These are phyloP conservation scores for Rattus rattus DNA, from an alignment of 2,113 vertebrate species.

Conservation along the genomic window DNA sequence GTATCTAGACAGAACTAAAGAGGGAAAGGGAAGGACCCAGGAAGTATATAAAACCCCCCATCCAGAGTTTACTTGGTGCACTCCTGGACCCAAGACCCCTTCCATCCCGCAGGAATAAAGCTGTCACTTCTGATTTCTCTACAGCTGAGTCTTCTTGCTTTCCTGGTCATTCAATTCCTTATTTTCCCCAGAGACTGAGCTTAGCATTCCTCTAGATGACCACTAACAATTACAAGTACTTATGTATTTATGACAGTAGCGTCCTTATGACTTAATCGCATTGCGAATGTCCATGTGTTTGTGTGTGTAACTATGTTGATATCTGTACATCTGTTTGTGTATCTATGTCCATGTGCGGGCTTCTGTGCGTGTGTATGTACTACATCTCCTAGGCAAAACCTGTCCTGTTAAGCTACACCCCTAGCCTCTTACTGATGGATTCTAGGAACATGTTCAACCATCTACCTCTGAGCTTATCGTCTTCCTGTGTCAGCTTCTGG, in stretches of 20 bases:
- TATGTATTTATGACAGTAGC: neutral
- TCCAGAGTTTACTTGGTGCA: neutral
- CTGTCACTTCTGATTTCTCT: neutral
- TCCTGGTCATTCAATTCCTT: neutral
- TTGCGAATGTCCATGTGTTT: neutral
- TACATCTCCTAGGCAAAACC: too few relatives aligned
- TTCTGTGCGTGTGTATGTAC: neutral
- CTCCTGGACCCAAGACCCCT: neutral
- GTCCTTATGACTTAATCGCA: neutral
- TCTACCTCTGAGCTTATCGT: neutral
- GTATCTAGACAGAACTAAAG: neutral
- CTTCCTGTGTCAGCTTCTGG: neutral
- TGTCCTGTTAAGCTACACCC: too few relatives aligned
- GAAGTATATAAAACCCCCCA: neutral
- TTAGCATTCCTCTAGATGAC: neutral
- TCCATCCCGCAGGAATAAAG: neutral
- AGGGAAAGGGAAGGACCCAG: neutral
- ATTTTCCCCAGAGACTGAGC: neutral
- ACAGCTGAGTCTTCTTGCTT: neutral
- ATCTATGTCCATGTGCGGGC: neutral
- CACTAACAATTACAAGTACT: neutral
- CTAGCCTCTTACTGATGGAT: neutral
- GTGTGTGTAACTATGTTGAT: neutral
- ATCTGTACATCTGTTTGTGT: neutral
- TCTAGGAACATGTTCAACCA: neutral